A percentile compares a stretch with the other conserved stretches of the same genome.
phyloP scores from a whole-genome alignment of 2,888 invertebrate species.

The Clusia tigrina region DNA sequence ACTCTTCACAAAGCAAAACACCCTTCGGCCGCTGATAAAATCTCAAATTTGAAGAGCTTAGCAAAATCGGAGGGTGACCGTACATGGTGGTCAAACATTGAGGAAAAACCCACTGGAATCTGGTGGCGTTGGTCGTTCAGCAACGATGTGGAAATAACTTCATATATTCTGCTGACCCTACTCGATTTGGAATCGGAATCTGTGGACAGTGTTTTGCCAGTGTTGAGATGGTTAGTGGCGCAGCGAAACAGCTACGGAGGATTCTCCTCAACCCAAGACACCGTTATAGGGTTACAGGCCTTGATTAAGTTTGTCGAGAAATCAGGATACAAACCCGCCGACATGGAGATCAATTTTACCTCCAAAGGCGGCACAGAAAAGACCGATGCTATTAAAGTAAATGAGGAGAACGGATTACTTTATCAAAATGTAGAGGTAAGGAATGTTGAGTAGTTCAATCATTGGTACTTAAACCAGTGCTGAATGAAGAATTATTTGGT shows the following conservation, averaged over 20 bases:
- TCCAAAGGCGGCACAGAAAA: slow-evolving; percentile 13
- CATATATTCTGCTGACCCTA: slow-evolving; percentile 80
- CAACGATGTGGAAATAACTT: slow-evolving; percentile 78
- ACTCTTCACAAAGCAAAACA: slow-evolving; percentile 78
- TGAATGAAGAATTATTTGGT: too few relatives aligned
- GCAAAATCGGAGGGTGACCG: slow-evolving; percentile 62
- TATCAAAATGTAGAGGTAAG: slow-evolving; percentile 77
- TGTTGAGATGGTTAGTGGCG: slow-evolving; percentile 53
- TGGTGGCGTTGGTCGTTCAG: slow-evolving; percentile 71
- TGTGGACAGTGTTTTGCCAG: neutral
- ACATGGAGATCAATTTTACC: slow-evolving; percentile 15
- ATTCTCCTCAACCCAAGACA: slow-evolving; percentile 77
- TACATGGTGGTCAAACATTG: slow-evolving; percentile 71
- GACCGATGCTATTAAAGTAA: slow-evolving; percentile 62
- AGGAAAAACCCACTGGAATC: slow-evolving; percentile 63
- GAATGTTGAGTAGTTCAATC: too few relatives aligned
- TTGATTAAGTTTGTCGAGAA: slow-evolving; percentile 70
- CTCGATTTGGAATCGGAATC: slow-evolving; percentile 59
- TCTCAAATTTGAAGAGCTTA: slow-evolving; percentile 57
- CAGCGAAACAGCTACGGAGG: slow-evolving; percentile 73
- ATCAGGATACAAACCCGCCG: slow-evolving; percentile 56
- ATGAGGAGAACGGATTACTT: slow-evolving; percentile 76
- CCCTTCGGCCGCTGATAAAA: slow-evolving; percentile 71
- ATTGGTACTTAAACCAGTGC: too few relatives aligned
- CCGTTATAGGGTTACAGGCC: slow-evolving; percentile 74